Percentiles rank a stretch among this genome's conserved stretches.
phyloP scores from a whole-genome alignment of 1,140 invertebrate genomes.

The Bombus consobrinus region DNA sequence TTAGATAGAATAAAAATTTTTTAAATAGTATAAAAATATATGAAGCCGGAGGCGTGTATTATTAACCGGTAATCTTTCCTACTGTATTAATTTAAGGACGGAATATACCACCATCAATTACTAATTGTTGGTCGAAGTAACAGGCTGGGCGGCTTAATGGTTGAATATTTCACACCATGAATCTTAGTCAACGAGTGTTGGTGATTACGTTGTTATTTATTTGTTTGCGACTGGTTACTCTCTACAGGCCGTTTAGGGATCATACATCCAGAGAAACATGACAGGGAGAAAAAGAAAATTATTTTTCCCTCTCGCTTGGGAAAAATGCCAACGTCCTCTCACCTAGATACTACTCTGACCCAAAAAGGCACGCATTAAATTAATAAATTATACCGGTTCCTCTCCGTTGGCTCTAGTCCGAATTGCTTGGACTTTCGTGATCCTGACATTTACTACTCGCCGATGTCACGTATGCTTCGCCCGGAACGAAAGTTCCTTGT shows the following conservation, averaged over 20 bases:
- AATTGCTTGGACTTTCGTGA: slow-evolving; percentile 73
- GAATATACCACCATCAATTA: not conserved
- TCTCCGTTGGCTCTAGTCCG: slow-evolving; percentile 77
- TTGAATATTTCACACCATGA: not conserved
- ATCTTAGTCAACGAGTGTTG: slow-evolving; percentile 5
- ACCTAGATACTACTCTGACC: slow-evolving; percentile 77
- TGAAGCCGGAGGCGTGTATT: not conserved
- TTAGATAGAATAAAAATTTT: not conserved
- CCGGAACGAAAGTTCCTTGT: not conserved
- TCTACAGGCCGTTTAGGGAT: slow-evolving; percentile 39
- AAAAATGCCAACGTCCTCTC: slow-evolving; percentile 74
- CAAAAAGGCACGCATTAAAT: slow-evolving; percentile 80
- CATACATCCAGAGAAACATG: slow-evolving; percentile 55
- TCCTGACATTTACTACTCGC: slow-evolving; percentile 66
- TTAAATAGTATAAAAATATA: not conserved
- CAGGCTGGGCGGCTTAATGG: not conserved
- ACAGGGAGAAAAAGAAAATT: slow-evolving; percentile 52
- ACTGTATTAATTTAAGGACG: not conserved
- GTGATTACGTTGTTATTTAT: slow-evolving; percentile 71
- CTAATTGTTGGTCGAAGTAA: not conserved
- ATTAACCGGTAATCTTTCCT: not conserved
- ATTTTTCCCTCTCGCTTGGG: slow-evolving; percentile 70
- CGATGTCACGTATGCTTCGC: slow-evolving; percentile 71
- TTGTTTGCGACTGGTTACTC: slow-evolving; percentile 65
- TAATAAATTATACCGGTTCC: slow-evolving; percentile 78